Evolutionary conservation across 2,888 invertebrate genomes (phyloP).

Genomic region (Scaptomyza flava): DNA sequence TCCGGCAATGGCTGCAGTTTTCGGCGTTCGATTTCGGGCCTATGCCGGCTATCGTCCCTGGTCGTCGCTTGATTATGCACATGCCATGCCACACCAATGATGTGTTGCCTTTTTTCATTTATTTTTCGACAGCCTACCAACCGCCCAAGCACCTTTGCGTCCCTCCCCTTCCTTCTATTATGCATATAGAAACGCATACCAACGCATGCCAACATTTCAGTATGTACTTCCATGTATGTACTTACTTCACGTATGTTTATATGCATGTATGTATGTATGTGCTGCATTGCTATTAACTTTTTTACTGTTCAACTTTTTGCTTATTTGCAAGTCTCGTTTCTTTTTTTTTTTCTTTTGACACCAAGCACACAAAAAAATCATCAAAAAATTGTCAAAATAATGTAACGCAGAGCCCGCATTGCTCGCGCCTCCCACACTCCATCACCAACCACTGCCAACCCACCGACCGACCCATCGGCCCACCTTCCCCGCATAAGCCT

Average conservation of each 20-base stretch:
- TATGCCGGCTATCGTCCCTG: slow-evolving; percentile 53
- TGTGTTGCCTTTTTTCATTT: slow-evolving; percentile 70
- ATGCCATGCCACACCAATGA: slow-evolving; percentile 75
- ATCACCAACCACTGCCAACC: not conserved
- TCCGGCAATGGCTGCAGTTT: slow-evolving; percentile 54
- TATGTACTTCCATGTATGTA: slow-evolving; percentile 49
- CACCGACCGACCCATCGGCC: not conserved
- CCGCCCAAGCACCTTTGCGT: not conserved
- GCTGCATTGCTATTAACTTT: slow-evolving; percentile 16
- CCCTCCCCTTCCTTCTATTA: not conserved
- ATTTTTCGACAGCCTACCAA: slow-evolving; percentile 60
- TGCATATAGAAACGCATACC: slow-evolving; percentile 14
- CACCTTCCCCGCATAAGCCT: slow-evolving; percentile 28
- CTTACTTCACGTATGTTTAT: slow-evolving; percentile 8
- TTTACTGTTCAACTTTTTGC: slow-evolving; percentile 6
- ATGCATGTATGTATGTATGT: slow-evolving; percentile 2
- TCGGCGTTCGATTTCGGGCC: slow-evolving; percentile 64
- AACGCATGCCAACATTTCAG: slow-evolving; percentile 28
- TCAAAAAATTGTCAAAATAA: slow-evolving; percentile 60
- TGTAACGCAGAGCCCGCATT: slow-evolving; percentile 58
- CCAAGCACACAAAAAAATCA: slow-evolving; percentile 32
- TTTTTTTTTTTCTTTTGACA: slow-evolving; percentile 31
- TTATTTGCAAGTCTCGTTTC: slow-evolving; percentile 15
- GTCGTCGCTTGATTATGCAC: slow-evolving; percentile 74
- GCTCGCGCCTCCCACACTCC: slow-evolving; percentile 13